Base-by-base conservation (phyloP, 2,113 vertebrate species). In the Motacilla alba region DNA sequence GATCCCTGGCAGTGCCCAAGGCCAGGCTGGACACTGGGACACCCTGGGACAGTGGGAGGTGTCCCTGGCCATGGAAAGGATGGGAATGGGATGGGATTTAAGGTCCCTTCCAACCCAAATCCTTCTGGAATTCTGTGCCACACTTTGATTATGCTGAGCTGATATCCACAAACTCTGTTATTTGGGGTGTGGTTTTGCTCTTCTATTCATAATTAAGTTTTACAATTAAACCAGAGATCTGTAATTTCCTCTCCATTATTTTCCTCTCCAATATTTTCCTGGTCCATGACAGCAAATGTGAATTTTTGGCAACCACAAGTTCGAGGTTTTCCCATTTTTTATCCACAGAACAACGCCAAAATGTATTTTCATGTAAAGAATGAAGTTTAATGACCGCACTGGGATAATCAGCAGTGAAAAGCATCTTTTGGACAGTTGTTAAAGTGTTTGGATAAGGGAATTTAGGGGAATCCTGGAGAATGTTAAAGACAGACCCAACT, bases 61-160 rank as follows among this genome's bases (percentile, higher is more conserved):
- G 62, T 50, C 62, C 68, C 68, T 83, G 35, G 56, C 31, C 37
- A 20, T 24, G 28, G n/a, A 1, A 56, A 4, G 9, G 10, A 0
- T 39, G 69, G 69, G 0, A 35, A 13, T 1, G 0, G 19, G 62
- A 1, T 4, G 35, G 26, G 6, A 12, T 43, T 64, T 64, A 6
- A 10, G 17, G 9, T 10, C 37, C 1, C 17, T 37, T 28, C 17
- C 22, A 4, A 3, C 27, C 35, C 31, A 27, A 56, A 10, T 0
- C 9, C 12, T 9, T 49, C 43, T 21, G 23, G 35, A 52, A 31
- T 73, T 49, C 37, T 5, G 2, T 58, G 28, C 41, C 19, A 1
- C 41, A 5, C 33, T 41, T 44, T 17, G 7, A 3, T 44, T 15
- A 8, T 7, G 6, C 22, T 31, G 35, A 46, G 31, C 47, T 27